Conservation (phyloP, 2,113 vertebrate genomes). For the Eulacestoma nigropectus region DNA sequence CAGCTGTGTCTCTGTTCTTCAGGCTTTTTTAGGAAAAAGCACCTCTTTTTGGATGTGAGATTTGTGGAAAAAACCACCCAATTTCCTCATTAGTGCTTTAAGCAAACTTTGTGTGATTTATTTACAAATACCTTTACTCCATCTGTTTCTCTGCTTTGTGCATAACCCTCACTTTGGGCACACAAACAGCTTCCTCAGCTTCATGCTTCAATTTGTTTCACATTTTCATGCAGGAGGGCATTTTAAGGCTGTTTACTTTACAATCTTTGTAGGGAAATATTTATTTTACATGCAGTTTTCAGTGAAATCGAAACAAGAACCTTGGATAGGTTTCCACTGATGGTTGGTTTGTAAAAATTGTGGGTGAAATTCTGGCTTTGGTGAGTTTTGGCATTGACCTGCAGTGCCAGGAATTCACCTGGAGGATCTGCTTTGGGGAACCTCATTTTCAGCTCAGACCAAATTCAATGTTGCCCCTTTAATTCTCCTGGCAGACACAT, state of each 20-base stretch:
- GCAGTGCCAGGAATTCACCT: not conserved
- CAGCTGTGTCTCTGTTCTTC: not conserved
- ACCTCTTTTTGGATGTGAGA: not conserved
- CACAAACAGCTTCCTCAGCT: not conserved
- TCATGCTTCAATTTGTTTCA: not conserved
- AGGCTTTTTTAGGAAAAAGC: not conserved
- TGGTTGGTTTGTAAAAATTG: not conserved
- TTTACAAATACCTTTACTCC: not conserved
- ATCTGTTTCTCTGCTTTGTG: not conserved
- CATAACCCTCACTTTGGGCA: not conserved
- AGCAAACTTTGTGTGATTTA: not conserved
- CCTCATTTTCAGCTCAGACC: not conserved
- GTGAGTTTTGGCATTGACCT: not conserved
- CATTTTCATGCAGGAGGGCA: not conserved
- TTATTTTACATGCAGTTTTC: not conserved
- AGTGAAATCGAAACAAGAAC: not conserved
- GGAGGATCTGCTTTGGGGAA: not conserved
- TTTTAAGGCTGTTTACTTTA: not conserved
- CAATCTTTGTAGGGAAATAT: not conserved
- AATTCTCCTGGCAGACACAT: not conserved
- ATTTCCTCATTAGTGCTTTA: not conserved
- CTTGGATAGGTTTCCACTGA: not conserved
- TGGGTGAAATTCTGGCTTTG: not conserved
- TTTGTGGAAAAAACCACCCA: not conserved
- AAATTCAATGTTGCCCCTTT: not conserved